phyloP scores from a whole-genome alignment of 2,797 vertebrate species.

The Fistularia commersonii region DNA sequence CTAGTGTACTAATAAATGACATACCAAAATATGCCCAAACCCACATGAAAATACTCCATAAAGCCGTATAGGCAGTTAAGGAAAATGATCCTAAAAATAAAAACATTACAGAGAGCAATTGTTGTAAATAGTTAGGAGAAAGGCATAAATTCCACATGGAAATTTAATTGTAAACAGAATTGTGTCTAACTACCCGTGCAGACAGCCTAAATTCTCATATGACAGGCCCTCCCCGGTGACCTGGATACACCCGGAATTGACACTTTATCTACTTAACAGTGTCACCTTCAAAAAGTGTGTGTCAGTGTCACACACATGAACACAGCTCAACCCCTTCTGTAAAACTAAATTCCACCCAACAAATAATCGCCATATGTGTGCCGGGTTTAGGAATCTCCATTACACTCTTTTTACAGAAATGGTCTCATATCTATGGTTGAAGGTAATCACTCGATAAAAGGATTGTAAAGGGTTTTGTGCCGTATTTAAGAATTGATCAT shows the following conservation, averaged over 20 bases:
- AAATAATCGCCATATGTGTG: slow-evolving; percentile 53
- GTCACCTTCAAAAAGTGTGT: slow-evolving; percentile 68
- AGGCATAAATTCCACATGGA: too few species aligned
- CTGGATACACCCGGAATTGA: slow-evolving; percentile 60
- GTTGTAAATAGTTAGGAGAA: too few species aligned
- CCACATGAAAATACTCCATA: too few species aligned
- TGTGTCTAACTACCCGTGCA: neutral
- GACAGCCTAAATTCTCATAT: slow-evolving; percentile 7
- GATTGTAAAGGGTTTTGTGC: slow-evolving; percentile 60
- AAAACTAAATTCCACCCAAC: slow-evolving; percentile 32
- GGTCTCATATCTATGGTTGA: slow-evolving; percentile 65
- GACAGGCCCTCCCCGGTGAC: slow-evolving; percentile 47
- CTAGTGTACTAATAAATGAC: too few species aligned
- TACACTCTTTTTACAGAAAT: slow-evolving; percentile 37
- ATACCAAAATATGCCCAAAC: too few species aligned
- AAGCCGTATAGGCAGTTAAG: too few species aligned
- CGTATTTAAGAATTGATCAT: slow-evolving; percentile 48
- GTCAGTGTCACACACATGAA: slow-evolving; percentile 29
- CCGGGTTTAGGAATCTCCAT: slow-evolving; percentile 52
- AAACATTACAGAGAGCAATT: too few species aligned
- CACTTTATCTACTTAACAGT: slow-evolving; percentile 70
- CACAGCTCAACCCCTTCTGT: slow-evolving; percentile 25
- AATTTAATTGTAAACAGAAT: neutral
- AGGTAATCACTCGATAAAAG: slow-evolving; percentile 65
- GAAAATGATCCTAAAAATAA: too few species aligned